Evolutionary conservation across 2,113 vertebrate species (phyloP), one percentile per base, ranked within the genome.

Genomic region (Paradisaea rubra): DNA sequence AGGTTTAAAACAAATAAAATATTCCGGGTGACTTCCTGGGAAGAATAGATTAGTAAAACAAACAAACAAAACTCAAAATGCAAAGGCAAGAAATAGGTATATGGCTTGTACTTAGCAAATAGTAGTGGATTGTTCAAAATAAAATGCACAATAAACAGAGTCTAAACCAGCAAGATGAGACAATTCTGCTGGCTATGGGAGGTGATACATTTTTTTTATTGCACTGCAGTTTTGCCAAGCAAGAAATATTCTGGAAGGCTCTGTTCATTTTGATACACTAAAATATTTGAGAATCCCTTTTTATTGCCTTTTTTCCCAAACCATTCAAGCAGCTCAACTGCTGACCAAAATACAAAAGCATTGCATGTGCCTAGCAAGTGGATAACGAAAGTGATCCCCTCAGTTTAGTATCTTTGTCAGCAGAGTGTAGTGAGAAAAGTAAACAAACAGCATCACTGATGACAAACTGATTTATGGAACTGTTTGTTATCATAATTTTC

Each of bases 1-100:
- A 90, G 87, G 83, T 88, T 90, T 92, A 88, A 95, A 95, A 77
- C 89, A 95, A 93, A 92, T 90, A 93, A 81, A 92, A 95, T 79
- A 93, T 86, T 86, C 54, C 2, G 19, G 15, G 44, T 73, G 61
- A 93, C 87, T 94, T 93, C 84, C 81, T 84, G 65, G 79, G 92
- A 90, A 88, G n/a, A 94, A 81, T 10, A 74, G 64, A 74, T 89
- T 61, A 95, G 72, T 89, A 84, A 93, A 95, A 81, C 59, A 96
- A 97, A 91, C 66, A 96, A 96, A 93, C 86, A 86, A 84, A 94
- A 16, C 49, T 66, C 82, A 83, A 88, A 94, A 79, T 22, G 24
- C 53, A 78, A 71, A 45, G 28, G 31, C n/a, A 86, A 81, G 56
- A 73, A 84, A 88, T 18, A 64, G 76, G 68, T 86, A 86, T 71